Percentiles rank a stretch among this genome's conserved stretches.
These are phyloP conservation scores for Aspidiotus destructor DNA, from an alignment of 2,888 invertebrate species.

Conservation along the genomic window DNA sequence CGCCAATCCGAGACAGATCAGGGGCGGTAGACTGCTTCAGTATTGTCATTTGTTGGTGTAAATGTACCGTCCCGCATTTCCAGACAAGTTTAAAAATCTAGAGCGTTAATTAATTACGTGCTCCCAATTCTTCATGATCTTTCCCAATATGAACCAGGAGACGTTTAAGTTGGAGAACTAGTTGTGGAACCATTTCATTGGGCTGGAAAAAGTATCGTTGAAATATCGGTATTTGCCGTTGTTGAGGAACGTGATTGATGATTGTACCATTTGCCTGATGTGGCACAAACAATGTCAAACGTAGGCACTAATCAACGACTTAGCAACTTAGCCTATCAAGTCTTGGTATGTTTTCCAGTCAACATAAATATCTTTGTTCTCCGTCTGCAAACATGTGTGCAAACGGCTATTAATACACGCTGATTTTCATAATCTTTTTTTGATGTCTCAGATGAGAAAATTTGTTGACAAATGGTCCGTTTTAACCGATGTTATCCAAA, in stretches of 20 bases:
- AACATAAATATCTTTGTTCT: constrained; percentile 46
- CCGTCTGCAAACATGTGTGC: constrained; percentile 49
- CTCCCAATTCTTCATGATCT: constrained; percentile 99
- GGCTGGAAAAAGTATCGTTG: constrained; percentile 72
- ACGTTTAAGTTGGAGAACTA: constrained; percentile 92
- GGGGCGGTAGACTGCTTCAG: constrained; percentile 95
- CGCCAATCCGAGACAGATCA: constrained; percentile 97
- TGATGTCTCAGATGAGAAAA: too few species aligned
- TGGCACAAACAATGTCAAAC: constrained; percentile 97
- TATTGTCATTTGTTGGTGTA: constrained; percentile 95
- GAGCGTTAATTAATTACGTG: constrained; percentile 99
- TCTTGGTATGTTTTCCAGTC: constrained; percentile 61
- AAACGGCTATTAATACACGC: constrained; percentile 59
- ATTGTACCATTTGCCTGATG: constrained; percentile 98
- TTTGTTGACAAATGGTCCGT: too few species aligned
- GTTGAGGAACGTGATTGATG: constrained; percentile 90
- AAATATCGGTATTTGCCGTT: constrained; percentile 95
- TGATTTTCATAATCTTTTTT: too few species aligned
- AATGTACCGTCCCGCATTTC: constrained; percentile 81
- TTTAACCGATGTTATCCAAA: too few species aligned
- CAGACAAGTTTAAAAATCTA: constrained; percentile 81
- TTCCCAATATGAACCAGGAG: constrained; percentile 90
- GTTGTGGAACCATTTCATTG: constrained; percentile 95
- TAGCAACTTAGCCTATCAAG: constrained; percentile 89
- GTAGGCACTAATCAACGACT: constrained; percentile 79